Evolutionary conservation across 2,797 vertebrate species (phyloP).

Genomic region (Simalia tracyae): DNA sequence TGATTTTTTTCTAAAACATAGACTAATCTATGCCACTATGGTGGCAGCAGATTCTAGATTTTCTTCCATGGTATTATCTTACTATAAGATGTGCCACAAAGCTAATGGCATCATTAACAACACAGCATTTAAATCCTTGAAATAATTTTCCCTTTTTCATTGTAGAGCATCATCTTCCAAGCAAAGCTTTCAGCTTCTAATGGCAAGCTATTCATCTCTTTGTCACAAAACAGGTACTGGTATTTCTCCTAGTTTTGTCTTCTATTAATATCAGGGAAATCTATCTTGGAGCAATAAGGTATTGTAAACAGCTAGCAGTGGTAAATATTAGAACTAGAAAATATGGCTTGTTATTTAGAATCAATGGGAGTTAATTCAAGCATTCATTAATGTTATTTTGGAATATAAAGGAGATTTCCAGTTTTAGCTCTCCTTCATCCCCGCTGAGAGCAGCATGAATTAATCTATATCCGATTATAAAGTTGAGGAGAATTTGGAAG

Average conservation of each 20-base stretch:
- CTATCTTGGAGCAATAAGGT: not conserved
- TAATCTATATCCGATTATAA: not conserved
- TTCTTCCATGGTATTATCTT: not conserved
- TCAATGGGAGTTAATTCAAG: not conserved
- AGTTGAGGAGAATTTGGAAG: not conserved
- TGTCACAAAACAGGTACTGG: slow-evolving; percentile 13
- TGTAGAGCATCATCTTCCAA: not conserved
- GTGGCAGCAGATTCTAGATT: not conserved
- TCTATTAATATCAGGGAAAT: not conserved
- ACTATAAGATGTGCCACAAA: not conserved
- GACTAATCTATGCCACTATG: not conserved
- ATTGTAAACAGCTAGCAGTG: not conserved
- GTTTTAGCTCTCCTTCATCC: not conserved
- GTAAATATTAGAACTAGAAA: not conserved
- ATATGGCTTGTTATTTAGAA: not conserved
- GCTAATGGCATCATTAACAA: not conserved
- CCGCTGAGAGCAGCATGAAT: not conserved
- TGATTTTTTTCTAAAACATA: not conserved
- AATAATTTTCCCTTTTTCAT: not conserved
- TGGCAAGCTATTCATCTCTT: not conserved
- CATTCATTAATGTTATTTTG: not conserved
- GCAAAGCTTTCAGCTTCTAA: not conserved
- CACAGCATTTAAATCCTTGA: not conserved
- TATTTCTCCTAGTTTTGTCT: not conserved
- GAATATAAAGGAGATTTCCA: not conserved